Evolutionary conservation across 2,888 invertebrate species (phyloP).

Genomic region (Drosophila ezoana): DNA sequence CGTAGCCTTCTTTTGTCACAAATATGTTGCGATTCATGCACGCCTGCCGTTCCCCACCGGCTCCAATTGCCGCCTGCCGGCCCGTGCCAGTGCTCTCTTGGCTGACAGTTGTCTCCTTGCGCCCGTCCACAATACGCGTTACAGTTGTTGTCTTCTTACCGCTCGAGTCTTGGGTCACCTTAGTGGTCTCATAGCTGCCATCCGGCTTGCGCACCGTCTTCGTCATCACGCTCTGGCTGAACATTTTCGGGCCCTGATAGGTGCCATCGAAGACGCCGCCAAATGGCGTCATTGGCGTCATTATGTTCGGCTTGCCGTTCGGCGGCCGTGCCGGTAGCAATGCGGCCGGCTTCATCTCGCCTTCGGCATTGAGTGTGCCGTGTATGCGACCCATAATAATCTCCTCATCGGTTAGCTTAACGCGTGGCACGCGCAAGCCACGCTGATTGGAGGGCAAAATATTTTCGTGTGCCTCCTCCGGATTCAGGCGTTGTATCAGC

Average conservation of each 20-base stretch:
- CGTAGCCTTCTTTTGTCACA: slow-evolving; percentile 85
- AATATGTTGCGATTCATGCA: slow-evolving; percentile 82
- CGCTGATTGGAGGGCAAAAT: slow-evolving; percentile 82
- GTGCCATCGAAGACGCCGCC: slow-evolving; percentile 84
- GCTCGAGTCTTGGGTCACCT: slow-evolving; percentile 86
- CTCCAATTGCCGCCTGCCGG: background rate
- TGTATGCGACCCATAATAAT: slow-evolving; percentile 84
- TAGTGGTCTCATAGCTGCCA: slow-evolving; percentile 87
- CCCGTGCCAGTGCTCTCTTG: slow-evolving; percentile 53
- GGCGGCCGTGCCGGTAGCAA: slow-evolving; percentile 60
- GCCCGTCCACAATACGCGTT: slow-evolving; percentile 84
- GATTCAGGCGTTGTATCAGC: slow-evolving; percentile 82
- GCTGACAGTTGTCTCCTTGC: slow-evolving; percentile 82
- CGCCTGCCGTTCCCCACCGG: slow-evolving; percentile 23
- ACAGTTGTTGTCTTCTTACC: slow-evolving; percentile 88
- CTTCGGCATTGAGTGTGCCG: slow-evolving; percentile 82
- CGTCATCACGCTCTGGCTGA: slow-evolving; percentile 86
- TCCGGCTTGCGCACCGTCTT: slow-evolving; percentile 86
- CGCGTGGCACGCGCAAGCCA: slow-evolving; percentile 30
- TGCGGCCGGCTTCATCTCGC: slow-evolving; percentile 52
- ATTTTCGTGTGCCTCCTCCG: slow-evolving; percentile 66
- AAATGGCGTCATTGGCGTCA: slow-evolving; percentile 80
- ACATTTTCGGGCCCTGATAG: slow-evolving; percentile 84
- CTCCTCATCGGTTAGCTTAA: slow-evolving; percentile 83
- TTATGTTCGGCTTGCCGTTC: slow-evolving; percentile 75